Conservation (phyloP, 2,888 invertebrate species). For the Hetaerina titia region DNA sequence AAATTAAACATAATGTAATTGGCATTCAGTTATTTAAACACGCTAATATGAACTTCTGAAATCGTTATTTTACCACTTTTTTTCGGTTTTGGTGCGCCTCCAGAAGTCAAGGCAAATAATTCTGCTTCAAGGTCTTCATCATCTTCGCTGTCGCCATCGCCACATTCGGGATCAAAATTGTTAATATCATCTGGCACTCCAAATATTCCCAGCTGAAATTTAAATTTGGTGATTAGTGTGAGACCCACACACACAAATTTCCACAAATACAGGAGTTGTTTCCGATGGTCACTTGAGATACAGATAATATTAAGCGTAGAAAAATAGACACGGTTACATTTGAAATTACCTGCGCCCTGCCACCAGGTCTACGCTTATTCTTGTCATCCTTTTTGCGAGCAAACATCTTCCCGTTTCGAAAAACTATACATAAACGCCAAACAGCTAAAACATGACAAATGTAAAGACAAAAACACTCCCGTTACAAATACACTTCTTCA, state of each 20-base stretch:
- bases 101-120: conserved; percentile 84
- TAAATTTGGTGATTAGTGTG: conserved; percentile 62
- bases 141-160: conserved; percentile 80
- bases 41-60: neutral
- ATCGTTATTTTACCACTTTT: conserved; percentile 57
- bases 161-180: conserved; percentile 78
- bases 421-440: neutral
- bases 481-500: neutral
- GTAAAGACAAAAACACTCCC: neutral
- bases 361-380: conserved; percentile 72
- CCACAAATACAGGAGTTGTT: neutral
- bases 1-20: neutral
- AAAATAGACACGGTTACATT: neutral
- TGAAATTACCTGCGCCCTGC: conserved; percentile 74
- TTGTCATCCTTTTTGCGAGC: conserved; percentile 74
- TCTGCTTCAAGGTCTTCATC: conserved; percentile 94
- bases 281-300: too few species aligned
- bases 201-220: conserved; percentile 85
- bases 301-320: neutral
- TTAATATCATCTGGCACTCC: conserved; percentile 83
- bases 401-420: conserved; percentile 73
- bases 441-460: neutral
- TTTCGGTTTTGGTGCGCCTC: conserved; percentile 74
- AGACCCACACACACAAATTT: neutral
- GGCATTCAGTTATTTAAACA: neutral